Evolutionary conservation across 2,113 vertebrate species (phyloP), one percentile per base, ranked within the genome.

Genomic region (Antechinus flavipes): DNA sequence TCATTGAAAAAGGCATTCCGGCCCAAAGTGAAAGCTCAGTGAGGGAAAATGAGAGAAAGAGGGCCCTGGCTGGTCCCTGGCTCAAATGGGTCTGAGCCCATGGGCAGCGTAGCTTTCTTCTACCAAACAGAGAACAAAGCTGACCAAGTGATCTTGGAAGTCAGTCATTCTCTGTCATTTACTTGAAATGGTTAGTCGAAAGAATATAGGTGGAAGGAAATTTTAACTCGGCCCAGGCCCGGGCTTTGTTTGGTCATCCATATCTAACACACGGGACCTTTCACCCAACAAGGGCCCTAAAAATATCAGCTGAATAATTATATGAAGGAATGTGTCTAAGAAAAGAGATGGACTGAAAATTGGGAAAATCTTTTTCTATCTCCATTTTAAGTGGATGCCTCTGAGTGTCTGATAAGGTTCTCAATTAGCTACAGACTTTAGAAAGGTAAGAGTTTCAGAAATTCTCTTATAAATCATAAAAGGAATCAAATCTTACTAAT

Each of bases 351-450:
- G 46, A 14, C 50, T 97, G 93, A 95, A 94, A 89, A 26, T n/a
- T 42, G 68, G 68, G 0, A 84, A 84, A 76, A 91, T 50, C 52
- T 68, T 30, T 49, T 68, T 91, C 24, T 58, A 91, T 26, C 30
- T 90, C n/a, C 1, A 95, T 91, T 94, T 95, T 89, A 97, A 68
- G 27, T 52, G 90, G 27, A 42, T n/a, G 61, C 35, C n/a, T 42
- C 42, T 84, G 6, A 42, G 23, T 84, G 68, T 6, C 1, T 30
- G 16, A 6, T 35, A 76, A n/a, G 3, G 27, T 16, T 4, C 35
- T n/a, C 30, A 35, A 35, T 35, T 6, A 14, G 12, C 14, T n/a
- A 76, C 35, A n/a, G n/a, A n/a, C n/a, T n/a, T 76, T 16, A n/a
- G 19, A 19, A 76, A 35, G 5, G 30, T n/a, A n/a, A 68, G 58